These are phyloP conservation scores for Felis catus DNA, from an alignment of 2,113 vertebrate genomes.

Conservation along the genomic window DNA sequence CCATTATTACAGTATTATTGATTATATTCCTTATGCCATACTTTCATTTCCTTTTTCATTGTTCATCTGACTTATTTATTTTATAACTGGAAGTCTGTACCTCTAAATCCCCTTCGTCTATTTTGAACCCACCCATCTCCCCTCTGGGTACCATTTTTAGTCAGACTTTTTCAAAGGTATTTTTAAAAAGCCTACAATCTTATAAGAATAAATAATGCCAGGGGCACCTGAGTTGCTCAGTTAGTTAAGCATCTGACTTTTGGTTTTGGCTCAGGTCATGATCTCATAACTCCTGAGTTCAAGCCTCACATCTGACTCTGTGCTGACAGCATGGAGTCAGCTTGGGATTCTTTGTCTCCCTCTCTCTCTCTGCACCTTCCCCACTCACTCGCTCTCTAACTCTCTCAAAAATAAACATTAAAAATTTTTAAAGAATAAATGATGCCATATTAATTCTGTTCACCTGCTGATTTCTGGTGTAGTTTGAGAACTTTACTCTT, in stretches of 20 bases:
- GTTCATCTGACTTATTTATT: neutral
- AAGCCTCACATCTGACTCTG: too few relatives aligned
- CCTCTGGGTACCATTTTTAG: neutral
- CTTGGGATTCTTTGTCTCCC: too few relatives aligned
- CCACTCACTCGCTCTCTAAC: too few relatives aligned
- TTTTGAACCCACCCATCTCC: neutral
- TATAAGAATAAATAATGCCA: too few relatives aligned
- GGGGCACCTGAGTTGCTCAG: too few relatives aligned
- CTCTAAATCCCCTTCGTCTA: neutral
- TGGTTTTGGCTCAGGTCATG: too few relatives aligned
- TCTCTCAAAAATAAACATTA: too few relatives aligned
- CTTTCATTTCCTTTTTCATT: neutral
- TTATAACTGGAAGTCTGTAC: neutral
- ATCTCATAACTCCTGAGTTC: too few relatives aligned
- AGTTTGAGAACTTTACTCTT: neutral
- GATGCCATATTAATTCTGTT: neutral
- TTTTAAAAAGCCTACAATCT: too few relatives aligned
- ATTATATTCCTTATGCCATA: neutral
- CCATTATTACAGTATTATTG: neutral
- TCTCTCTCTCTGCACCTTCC: too few relatives aligned
- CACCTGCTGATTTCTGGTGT: neutral
- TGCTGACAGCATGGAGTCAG: too few relatives aligned
- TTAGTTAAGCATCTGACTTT: too few relatives aligned
- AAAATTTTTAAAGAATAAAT: slow-evolving; percentile 2
- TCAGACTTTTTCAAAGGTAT: neutral